phyloP scores from a whole-genome alignment of 2,797 vertebrate species.

The Thaleichthys pacificus region DNA sequence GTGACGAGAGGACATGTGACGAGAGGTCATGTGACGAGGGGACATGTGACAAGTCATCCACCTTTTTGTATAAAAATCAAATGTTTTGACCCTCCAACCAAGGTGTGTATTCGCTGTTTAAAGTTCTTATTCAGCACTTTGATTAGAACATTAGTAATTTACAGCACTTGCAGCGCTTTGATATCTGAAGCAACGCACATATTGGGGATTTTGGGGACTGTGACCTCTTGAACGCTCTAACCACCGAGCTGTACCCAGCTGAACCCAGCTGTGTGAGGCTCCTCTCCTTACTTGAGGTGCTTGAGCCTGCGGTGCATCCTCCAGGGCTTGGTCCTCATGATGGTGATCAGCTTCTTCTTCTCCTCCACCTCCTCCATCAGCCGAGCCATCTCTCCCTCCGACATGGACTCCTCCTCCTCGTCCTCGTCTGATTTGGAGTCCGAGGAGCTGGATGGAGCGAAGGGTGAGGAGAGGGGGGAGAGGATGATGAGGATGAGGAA shows the following conservation, averaged over 20 bases:
- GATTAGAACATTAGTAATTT: too few species aligned
- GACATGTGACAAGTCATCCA: background rate
- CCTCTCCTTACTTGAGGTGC: conserved; percentile 79
- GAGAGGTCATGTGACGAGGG: background rate
- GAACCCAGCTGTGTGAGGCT: too few species aligned
- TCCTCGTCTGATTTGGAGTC: conserved; percentile 63
- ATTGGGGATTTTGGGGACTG: too few species aligned
- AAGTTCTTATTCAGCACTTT: too few species aligned
- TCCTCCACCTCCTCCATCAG: conserved; percentile 95
- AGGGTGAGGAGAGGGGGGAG: conserved; percentile 8
- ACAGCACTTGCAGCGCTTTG: too few species aligned
- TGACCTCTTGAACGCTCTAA: too few species aligned
- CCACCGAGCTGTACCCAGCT: too few species aligned
- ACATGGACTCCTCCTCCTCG: conserved; percentile 82
- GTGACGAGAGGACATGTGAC: background rate
- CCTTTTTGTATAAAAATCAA: background rate
- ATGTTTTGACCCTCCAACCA: too few species aligned
- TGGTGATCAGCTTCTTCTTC: conserved; percentile 92
- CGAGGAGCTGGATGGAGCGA: conserved; percentile 25
- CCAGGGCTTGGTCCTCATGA: conserved; percentile 94
- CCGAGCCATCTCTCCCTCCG: conserved; percentile 84
- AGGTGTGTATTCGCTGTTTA: too few species aligned
- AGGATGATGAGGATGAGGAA: conserved; percentile 3
- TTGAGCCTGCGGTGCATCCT: conserved; percentile 88
- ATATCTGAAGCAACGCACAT: too few species aligned